These are phyloP conservation scores for Coregonus ussuriensis DNA, from an alignment of 2,797 vertebrate genomes.

Conservation along the genomic window DNA sequence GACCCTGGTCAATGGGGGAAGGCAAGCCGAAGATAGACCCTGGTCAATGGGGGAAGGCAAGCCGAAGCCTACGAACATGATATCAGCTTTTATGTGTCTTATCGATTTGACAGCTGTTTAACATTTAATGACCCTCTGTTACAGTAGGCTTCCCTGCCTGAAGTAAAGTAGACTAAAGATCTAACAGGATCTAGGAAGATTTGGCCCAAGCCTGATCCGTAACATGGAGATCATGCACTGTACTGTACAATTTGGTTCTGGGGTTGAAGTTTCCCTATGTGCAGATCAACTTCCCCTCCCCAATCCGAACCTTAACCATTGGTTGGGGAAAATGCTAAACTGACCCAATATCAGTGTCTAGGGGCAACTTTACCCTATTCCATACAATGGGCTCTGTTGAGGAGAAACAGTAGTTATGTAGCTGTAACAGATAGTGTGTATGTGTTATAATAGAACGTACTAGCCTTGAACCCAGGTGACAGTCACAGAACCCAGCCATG, in stretches of 20 bases:
- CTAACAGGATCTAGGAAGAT: conserved; percentile 25
- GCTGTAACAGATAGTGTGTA: background rate
- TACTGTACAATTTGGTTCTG: no score
- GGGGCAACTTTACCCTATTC: no score
- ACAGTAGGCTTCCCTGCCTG: conserved; percentile 29
- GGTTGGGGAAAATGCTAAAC: no score
- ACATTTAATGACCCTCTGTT: conserved; percentile 36
- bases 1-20: no score
- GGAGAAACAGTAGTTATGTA: background rate
- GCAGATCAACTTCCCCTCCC: no score
- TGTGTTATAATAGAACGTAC: conserved; percentile 2
- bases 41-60: conserved; percentile 24
- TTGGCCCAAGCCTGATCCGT: conserved; percentile 12
- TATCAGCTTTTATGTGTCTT: conserved; percentile 42
- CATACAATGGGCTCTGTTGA: conserved; percentile 1
- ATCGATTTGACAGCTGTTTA: conserved; percentile 50
- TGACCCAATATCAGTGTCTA: no score
- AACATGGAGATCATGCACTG: background rate
- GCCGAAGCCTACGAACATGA: conserved; percentile 25
- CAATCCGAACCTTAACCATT: no score
- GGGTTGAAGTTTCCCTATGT: no score
- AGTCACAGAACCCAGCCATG: no score
- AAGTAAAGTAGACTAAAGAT: conserved; percentile 7
- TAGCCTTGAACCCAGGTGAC: conserved; percentile 6
- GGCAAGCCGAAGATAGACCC: conserved; percentile 21